A percentile compares a stretch with the other conserved stretches of the same genome.
These are phyloP conservation scores for Ctenicera cuprea DNA, from an alignment of 2,888 invertebrate species.

Conservation along the genomic window DNA sequence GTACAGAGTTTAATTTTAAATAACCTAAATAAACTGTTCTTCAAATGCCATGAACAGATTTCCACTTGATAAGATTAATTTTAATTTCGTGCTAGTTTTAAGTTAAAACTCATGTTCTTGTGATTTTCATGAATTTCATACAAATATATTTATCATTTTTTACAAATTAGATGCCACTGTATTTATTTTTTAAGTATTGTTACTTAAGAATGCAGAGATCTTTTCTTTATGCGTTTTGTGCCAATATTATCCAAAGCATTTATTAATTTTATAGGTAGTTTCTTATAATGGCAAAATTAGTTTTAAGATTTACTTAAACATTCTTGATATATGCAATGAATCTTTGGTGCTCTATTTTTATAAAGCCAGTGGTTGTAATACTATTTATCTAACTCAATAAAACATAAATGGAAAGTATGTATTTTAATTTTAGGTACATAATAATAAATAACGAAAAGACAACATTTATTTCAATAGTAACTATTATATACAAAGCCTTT, in stretches of 20 bases:
- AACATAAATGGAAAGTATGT: conserved; percentile 1
- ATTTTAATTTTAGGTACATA: neutral
- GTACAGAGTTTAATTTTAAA: too few species aligned
- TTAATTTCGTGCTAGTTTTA: neutral
- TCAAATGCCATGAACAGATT: too few species aligned
- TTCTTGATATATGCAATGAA: conserved; percentile 50
- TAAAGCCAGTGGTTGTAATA: conserved; percentile 36
- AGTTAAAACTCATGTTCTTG: neutral
- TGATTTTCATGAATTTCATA: neutral
- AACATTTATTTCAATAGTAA: conserved; percentile 67
- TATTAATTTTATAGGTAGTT: conserved; percentile 29
- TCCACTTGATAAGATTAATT: too few species aligned
- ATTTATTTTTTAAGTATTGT: conserved; percentile 9
- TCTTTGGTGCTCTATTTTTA: conserved; percentile 58
- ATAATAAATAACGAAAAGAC: conserved; percentile 64
- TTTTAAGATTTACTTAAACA: conserved; percentile 13
- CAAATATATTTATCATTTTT: neutral
- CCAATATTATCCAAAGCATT: conserved; percentile 47
- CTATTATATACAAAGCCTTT: conserved; percentile 64
- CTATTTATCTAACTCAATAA: conserved; percentile 23
- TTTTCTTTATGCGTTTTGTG: conserved; percentile 38
- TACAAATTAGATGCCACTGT: neutral
- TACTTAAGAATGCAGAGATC: neutral
- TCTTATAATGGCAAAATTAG: conserved; percentile 2
- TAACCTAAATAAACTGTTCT: too few species aligned